Base-by-base conservation (phyloP, 1,140 invertebrate genomes). In the Heterodera carotae region DNA sequence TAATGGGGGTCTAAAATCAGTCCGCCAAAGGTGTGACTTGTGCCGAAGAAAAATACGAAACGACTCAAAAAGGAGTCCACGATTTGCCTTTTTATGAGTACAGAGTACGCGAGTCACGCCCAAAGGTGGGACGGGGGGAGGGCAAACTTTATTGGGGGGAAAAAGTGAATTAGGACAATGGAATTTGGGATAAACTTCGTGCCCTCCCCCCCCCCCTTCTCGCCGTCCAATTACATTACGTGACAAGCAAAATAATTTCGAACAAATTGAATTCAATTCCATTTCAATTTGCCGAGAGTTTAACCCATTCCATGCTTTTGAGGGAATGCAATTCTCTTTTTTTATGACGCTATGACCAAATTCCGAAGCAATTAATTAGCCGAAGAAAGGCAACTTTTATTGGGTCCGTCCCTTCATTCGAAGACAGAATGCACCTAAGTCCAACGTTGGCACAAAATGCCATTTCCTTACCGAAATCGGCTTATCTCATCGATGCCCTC, bases 1-100 rank as follows among this genome's bases (percentile, higher is more conserved):
- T 34, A 72, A 56, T 29, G 70, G 70, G 29, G 70, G 70, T 31
- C 70, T n/a, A n/a, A n/a, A n/a, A n/a, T n/a, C n/a, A n/a, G n/a
- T n/a, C n/a, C n/a, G n/a, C n/a, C n/a, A n/a, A n/a, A n/a, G n/a
- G n/a, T n/a, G n/a, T n/a, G n/a, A n/a, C n/a, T n/a, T n/a, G n/a
- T n/a, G n/a, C n/a, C n/a, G n/a, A n/a, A n/a, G n/a, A n/a, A n/a
- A n/a, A n/a, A n/a, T n/a, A n/a, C n/a, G n/a, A n/a, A n/a, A n/a
- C n/a, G n/a, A n/a, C n/a, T n/a, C n/a, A n/a, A n/a, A n/a, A n/a
- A n/a, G n/a, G n/a, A n/a, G n/a, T n/a, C n/a, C n/a, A n/a, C n/a
- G n/a, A n/a, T n/a, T n/a, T n/a, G n/a, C n/a, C n/a, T n/a, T n/a
- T n/a, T n/a, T n/a, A n/a, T n/a, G n/a, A n/a, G n/a, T n/a, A n/a